These are phyloP conservation scores for Allolobophora icterica DNA, from an alignment of 2,888 invertebrate species.

Conservation along the genomic window DNA sequence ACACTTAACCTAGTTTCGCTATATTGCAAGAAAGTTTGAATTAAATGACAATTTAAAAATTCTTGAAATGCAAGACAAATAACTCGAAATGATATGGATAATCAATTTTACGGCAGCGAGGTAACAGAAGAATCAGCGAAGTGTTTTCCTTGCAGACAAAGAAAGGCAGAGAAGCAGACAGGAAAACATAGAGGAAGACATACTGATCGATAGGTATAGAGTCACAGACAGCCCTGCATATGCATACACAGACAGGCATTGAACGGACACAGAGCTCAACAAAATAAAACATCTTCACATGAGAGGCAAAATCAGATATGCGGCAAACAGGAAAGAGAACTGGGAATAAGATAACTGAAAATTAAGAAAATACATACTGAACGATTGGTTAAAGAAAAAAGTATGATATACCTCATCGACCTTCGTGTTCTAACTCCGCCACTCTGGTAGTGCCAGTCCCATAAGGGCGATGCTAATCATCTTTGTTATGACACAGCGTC, in stretches of 20 bases:
- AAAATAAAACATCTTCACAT: not conserved
- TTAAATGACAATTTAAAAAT: not conserved
- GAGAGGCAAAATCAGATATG: not conserved
- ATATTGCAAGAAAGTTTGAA: not conserved
- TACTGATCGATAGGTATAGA: no score
- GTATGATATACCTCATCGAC: not conserved
- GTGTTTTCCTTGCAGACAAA: no score
- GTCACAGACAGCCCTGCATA: constrained; percentile 38
- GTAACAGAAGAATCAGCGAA: constrained; percentile 8
- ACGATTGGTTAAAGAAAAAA: no score
- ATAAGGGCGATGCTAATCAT: not conserved
- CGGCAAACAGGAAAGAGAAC: no score
- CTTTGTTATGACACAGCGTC: no score
- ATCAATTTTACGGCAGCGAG: not conserved
- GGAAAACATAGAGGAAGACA: no score
- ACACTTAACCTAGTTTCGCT: not conserved
- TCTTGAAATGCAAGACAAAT: not conserved
- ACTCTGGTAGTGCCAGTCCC: not conserved
- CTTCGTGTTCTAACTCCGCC: not conserved
- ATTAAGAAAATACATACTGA: no score
- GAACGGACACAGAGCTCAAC: constrained; percentile 24
- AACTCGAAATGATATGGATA: not conserved
- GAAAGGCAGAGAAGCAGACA: no score
- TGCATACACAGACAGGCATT: constrained; percentile 38
- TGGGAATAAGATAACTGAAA: not conserved